These are phyloP conservation scores for Sinelater perroti DNA, from an alignment of 2,888 invertebrate species.

Conservation along the genomic window DNA sequence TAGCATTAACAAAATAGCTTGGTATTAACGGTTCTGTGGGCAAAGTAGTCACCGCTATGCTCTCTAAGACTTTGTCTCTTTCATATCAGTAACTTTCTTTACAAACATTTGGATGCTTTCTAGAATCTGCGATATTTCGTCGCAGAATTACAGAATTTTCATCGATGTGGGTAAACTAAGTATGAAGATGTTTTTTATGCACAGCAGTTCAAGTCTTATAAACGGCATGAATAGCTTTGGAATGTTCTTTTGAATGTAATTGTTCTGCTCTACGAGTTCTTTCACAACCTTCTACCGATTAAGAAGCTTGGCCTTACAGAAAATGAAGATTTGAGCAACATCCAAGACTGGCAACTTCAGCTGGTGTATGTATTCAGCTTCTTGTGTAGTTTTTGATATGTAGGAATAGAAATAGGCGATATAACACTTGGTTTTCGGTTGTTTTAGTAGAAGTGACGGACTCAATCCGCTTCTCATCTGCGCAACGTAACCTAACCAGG, in stretches of 20 bases:
- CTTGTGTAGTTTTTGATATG: constrained; percentile 76
- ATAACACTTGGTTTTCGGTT: constrained; percentile 72
- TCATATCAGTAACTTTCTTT: constrained; percentile 77
- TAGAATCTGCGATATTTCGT: constrained; percentile 66
- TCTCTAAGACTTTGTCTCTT: constrained; percentile 73
- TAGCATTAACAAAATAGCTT: constrained; percentile 52
- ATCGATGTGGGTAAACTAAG: constrained; percentile 81
- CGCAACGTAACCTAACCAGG: constrained; percentile 80
- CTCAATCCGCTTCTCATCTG: constrained; percentile 74
- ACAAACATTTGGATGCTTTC: constrained; percentile 71
- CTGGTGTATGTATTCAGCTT: constrained; percentile 84
- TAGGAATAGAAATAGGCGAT: constrained; percentile 78
- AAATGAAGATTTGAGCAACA: constrained; percentile 76
- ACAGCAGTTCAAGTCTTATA: constrained; percentile 72
- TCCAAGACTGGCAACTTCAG: constrained; percentile 78
- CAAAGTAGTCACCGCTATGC: constrained; percentile 69
- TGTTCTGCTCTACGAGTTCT: constrained; percentile 69
- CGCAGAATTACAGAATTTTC: constrained; percentile 72
- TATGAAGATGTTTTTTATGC: constrained; percentile 75
- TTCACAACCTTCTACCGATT: constrained; percentile 70
- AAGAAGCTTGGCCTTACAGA: constrained; percentile 75
- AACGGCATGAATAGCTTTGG: constrained; percentile 75
- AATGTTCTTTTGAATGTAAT: constrained; percentile 67
- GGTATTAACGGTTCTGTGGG: constrained; percentile 71
- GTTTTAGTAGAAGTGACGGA: constrained; percentile 73